phyloP scores from a whole-genome alignment of 1,140 invertebrate genomes.

The Reticulitermes speratus region DNA sequence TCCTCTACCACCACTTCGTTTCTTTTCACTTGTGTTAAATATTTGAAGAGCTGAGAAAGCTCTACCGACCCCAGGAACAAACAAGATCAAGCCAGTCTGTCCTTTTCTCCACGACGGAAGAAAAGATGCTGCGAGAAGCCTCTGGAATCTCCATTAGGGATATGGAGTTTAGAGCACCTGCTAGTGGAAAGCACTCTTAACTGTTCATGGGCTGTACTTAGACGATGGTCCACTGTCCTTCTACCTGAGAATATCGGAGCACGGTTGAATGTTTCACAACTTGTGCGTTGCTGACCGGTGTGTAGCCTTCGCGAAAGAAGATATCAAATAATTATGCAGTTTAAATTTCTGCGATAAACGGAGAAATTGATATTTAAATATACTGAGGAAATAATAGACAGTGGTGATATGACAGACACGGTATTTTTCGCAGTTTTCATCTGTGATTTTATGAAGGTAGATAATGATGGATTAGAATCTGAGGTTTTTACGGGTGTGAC shows the following conservation, averaged over 20 bases:
- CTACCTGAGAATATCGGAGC: not conserved
- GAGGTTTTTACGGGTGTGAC: too few species aligned
- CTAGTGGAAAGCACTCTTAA: not conserved
- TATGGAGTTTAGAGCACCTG: not conserved
- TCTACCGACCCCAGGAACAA: not conserved
- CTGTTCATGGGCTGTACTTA: not conserved
- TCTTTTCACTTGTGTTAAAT: slow-evolving; percentile 10
- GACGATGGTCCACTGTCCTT: not conserved
- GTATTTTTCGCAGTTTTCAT: too few species aligned
- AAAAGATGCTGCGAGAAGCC: not conserved
- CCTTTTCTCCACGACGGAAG: not conserved
- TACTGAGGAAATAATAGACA: too few species aligned
- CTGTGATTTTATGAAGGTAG: too few species aligned
- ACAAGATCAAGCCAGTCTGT: not conserved
- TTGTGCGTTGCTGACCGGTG: too few species aligned
- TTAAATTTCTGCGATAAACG: too few species aligned
- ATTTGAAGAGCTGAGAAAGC: slow-evolving; percentile 15
- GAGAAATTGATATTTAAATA: too few species aligned
- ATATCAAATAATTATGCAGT: too few species aligned
- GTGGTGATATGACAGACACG: too few species aligned
- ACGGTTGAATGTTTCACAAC: too few species aligned
- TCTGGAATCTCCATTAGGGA: not conserved
- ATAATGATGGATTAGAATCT: too few species aligned
- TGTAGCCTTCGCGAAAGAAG: too few species aligned
- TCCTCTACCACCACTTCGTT: not conserved